phyloP scores from a whole-genome alignment of 2,888 invertebrate genomes.

The Mythimna pallens region DNA sequence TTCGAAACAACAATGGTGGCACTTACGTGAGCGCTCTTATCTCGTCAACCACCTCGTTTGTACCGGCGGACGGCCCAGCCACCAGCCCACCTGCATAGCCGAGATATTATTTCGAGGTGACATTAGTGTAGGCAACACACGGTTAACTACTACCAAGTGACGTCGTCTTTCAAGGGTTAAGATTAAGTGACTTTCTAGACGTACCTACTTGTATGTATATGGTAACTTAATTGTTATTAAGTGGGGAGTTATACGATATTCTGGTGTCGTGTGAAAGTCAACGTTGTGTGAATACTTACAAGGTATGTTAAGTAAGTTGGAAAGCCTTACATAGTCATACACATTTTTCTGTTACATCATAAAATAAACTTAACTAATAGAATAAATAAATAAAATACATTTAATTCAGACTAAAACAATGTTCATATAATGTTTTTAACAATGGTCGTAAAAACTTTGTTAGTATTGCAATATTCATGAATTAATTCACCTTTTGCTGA shows the following conservation, averaged over 20 bases:
- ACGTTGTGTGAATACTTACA: conserved; percentile 1
- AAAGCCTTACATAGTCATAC: too few relatives aligned
- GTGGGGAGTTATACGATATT: conserved; percentile 42
- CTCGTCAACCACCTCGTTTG: conserved; percentile 84
- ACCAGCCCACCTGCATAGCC: conserved; percentile 77
- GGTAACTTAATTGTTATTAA: conserved; percentile 50
- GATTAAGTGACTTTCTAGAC: conserved; percentile 59
- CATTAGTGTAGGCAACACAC: conserved; percentile 67
- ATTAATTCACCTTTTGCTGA: too few relatives aligned
- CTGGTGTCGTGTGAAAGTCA: conserved; percentile 18
- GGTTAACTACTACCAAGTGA: conserved; percentile 61
- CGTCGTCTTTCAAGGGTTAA: conserved; percentile 52
- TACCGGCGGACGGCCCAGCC: conserved; percentile 70
- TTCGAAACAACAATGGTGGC: conserved; percentile 82
- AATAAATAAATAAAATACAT: too few relatives aligned
- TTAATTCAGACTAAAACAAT: too few relatives aligned
- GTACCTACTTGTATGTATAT: background rate
- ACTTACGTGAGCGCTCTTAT: conserved; percentile 82
- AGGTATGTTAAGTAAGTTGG: background rate
- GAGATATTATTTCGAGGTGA: conserved; percentile 73
- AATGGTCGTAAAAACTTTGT: too few relatives aligned
- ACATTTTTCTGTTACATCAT: too few relatives aligned
- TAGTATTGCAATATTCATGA: too few relatives aligned
- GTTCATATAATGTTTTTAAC: too few relatives aligned
- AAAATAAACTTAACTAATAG: too few relatives aligned